phyloP scores from a whole-genome alignment of 2,113 vertebrate genomes.

The Passerina amoena region DNA sequence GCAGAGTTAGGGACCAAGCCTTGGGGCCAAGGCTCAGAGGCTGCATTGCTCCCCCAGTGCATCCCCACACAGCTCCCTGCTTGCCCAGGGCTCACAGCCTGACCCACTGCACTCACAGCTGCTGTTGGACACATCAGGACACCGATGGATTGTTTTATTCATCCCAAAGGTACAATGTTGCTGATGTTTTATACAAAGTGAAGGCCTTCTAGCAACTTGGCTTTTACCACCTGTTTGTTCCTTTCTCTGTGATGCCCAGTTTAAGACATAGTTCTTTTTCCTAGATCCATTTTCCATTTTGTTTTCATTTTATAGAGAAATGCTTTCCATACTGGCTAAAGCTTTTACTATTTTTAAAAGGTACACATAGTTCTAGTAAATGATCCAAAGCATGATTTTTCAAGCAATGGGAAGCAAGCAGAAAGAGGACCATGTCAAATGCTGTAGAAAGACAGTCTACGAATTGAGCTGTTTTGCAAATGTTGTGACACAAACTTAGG shows the following conservation, averaged over 20 bases:
- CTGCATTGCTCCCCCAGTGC: not conserved
- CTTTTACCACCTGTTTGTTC: not conserved
- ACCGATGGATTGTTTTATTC: not conserved
- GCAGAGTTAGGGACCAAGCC: not conserved
- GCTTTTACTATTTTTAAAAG: constrained; percentile 26
- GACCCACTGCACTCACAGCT: not conserved
- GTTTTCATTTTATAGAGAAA: constrained; percentile 2
- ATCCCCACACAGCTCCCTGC: not conserved
- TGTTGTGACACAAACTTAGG: not conserved
- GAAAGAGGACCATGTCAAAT: not conserved
- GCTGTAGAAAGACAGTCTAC: not conserved
- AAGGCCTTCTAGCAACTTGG: not conserved
- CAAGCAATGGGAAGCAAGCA: not conserved
- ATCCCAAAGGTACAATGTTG: not conserved
- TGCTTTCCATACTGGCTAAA: not conserved
- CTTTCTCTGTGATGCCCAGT: not conserved
- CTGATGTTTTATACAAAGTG: not conserved
- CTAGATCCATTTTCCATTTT: not conserved
- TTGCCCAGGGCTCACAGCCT: not conserved
- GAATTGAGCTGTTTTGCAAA: not conserved
- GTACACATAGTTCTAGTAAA: not conserved
- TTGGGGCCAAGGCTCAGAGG: not conserved
- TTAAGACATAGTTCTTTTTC: not conserved
- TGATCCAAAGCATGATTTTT: not conserved
- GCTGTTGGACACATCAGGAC: fast-evolving